These are phyloP conservation scores for Psittacula echo DNA, from an alignment of 2,797 vertebrate genomes.

Conservation along the genomic window DNA sequence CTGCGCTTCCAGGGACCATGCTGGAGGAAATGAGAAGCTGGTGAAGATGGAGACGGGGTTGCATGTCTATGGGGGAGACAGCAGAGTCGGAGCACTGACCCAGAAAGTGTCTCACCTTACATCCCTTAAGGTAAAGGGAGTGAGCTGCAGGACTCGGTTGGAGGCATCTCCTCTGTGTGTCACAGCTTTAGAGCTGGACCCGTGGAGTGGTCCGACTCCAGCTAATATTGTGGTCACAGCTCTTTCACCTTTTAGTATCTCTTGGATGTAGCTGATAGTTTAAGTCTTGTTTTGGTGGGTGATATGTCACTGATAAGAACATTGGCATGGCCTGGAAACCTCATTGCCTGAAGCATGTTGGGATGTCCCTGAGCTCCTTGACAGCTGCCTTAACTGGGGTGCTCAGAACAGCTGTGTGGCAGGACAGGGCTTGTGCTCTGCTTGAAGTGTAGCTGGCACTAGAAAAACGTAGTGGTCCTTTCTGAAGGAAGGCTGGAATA, in stretches of 20 bases:
- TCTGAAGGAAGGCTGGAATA: not conserved
- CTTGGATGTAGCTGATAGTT: not conserved
- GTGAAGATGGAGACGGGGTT: conserved; percentile 87
- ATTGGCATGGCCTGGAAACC: not conserved
- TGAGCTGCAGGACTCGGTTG: not conserved
- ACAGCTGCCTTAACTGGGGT: not conserved
- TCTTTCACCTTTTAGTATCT: not conserved
- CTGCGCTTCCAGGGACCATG: conserved; percentile 89
- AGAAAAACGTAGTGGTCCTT: not conserved
- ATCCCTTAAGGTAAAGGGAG: conserved; percentile 85
- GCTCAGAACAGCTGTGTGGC: not conserved
- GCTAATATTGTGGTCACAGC: not conserved
- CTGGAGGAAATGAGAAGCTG: conserved; percentile 95
- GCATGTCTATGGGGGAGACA: conserved; percentile 91
- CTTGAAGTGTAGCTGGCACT: not conserved
- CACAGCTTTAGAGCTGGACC: not conserved
- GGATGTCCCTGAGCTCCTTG: not conserved
- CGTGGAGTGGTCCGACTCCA: not conserved
- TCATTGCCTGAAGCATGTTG: not conserved
- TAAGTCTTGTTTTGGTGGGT: not conserved
- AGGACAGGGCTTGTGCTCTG: not conserved
- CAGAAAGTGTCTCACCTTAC: conserved; percentile 90
- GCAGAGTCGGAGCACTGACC: conserved; percentile 89
- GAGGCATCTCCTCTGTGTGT: not conserved
- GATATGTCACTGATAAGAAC: not conserved